A percentile compares a stretch with the other conserved stretches of the same genome.
These are phyloP conservation scores for Centroberyx gerrardi DNA, from an alignment of 2,797 vertebrate species.

Conservation along the genomic window DNA sequence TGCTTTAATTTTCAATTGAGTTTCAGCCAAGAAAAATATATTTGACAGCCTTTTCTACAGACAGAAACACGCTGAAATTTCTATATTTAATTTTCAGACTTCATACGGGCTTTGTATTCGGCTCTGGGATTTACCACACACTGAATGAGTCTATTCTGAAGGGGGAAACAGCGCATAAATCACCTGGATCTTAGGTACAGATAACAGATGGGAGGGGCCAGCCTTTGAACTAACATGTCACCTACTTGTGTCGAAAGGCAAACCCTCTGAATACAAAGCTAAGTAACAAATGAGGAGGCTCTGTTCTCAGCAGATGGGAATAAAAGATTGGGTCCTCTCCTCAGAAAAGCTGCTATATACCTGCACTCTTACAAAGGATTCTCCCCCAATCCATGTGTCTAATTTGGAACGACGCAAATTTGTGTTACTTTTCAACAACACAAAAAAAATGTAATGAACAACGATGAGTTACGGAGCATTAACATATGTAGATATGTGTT, in stretches of 20 bases:
- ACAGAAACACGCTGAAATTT: slow-evolving; percentile 50
- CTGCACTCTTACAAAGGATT: background rate
- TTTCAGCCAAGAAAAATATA: slow-evolving; percentile 48
- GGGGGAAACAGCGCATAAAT: slow-evolving; percentile 60
- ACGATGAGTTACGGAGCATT: slow-evolving; percentile 27
- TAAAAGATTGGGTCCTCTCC: slow-evolving; percentile 22
- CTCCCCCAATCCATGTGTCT: slow-evolving; percentile 27
- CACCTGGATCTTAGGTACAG: slow-evolving; percentile 54
- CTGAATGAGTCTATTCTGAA: slow-evolving; percentile 51
- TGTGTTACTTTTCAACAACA: background rate
- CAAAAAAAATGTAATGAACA: slow-evolving; percentile 17
- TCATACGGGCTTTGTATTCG: slow-evolving; percentile 25
- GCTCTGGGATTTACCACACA: slow-evolving; percentile 16
- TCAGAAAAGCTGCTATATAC: background rate
- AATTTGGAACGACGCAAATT: no score
- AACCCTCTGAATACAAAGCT: slow-evolving; percentile 58
- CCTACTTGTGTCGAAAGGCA: slow-evolving; percentile 65
- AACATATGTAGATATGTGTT: slow-evolving; percentile 31
- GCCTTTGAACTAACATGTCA: slow-evolving; percentile 75
- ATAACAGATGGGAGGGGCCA: slow-evolving; percentile 72
- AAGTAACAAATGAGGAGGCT: slow-evolving; percentile 58
- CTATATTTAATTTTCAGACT: slow-evolving; percentile 61
- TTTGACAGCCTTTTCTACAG: slow-evolving; percentile 23
- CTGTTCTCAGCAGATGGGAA: slow-evolving; percentile 50
- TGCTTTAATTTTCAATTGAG: slow-evolving; percentile 48